These are phyloP conservation scores for Rapana venosa DNA, from an alignment of 2,888 invertebrate genomes.

Conservation along the genomic window DNA sequence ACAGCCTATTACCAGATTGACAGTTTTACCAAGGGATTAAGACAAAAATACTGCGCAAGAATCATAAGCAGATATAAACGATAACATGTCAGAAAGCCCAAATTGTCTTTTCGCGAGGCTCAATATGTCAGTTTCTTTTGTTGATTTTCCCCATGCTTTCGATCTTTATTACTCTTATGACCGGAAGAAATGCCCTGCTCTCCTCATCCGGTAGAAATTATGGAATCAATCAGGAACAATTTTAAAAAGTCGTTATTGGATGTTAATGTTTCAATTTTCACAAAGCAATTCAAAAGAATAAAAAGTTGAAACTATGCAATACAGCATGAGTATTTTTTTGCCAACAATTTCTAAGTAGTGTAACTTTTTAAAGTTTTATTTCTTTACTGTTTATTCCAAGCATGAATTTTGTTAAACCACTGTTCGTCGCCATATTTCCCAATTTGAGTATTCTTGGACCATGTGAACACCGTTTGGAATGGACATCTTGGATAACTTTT, in stretches of 20 bases:
- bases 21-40: no score
- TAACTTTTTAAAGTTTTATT: neutral
- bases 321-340: neutral
- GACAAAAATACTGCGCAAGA: no score
- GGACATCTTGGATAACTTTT: neutral
- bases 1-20: no score
- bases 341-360: no score
- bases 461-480: neutral
- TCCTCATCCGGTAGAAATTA: neutral
- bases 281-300: neutral
- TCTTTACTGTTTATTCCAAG: neutral
- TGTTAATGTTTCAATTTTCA: neutral
- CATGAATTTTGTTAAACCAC: neutral
- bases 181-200: neutral
- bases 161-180: neutral
- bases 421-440: slow-evolving; percentile 4
- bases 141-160: neutral
- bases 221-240: no score
- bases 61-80: neutral
- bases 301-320: neutral
- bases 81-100: neutral
- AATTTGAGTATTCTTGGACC: neutral
- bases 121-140: neutral
- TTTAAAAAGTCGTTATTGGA: neutral
- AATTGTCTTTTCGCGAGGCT: neutral